These are phyloP conservation scores for Myrmophylax atrothorax DNA, from an alignment of 2,113 vertebrate genomes.

Conservation along the genomic window DNA sequence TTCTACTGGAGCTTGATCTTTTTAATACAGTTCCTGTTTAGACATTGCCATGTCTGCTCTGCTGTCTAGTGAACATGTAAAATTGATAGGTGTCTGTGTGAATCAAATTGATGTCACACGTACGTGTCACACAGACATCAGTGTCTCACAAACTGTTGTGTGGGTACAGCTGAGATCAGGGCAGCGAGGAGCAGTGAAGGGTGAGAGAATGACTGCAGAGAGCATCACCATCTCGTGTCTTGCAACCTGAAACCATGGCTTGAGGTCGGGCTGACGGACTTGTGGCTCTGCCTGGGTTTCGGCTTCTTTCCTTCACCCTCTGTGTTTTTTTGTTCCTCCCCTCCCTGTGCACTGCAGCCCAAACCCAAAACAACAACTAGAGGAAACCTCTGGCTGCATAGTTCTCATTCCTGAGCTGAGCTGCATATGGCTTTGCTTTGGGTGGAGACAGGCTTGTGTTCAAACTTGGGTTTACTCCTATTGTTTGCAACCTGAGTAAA, in stretches of 20 bases:
- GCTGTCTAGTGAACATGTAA: rapidly evolving
- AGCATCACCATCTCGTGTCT: neutral
- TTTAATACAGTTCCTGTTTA: neutral
- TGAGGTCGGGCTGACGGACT: neutral
- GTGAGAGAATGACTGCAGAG: neutral
- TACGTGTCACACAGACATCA: neutral
- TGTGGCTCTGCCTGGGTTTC: neutral
- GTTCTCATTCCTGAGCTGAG: conserved; percentile 58
- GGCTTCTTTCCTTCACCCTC: neutral
- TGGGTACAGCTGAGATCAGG: neutral
- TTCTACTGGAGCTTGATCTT: neutral
- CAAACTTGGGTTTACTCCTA: neutral
- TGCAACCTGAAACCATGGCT: neutral
- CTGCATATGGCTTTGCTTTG: conserved; percentile 47
- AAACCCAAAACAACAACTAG: conserved; percentile 56
- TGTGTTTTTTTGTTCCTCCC: conserved; percentile 17
- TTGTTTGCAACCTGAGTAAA: conserved; percentile 33
- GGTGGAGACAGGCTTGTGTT: conserved; percentile 1
- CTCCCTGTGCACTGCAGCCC: neutral
- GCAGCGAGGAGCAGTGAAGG: neutral
- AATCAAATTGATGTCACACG: rapidly evolving
- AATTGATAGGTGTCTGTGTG: neutral
- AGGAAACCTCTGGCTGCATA: conserved; percentile 65
- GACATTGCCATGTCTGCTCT: neutral
- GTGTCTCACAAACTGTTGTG: neutral